Conservation (phyloP, 2,113 vertebrate genomes). For the Electrona antarctica region DNA sequence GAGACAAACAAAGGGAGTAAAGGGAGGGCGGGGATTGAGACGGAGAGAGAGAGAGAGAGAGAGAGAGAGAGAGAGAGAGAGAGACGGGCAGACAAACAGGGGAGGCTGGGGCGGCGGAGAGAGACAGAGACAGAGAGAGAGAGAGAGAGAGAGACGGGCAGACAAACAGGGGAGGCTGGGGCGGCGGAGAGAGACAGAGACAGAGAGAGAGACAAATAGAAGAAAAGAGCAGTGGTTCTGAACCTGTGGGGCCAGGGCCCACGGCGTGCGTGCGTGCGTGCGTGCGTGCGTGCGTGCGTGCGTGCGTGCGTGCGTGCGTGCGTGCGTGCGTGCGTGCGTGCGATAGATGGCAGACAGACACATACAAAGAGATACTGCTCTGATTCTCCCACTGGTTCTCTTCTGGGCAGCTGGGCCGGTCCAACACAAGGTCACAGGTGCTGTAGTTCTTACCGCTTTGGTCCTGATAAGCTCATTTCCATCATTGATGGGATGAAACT, state of each 20-base stretch:
- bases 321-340: too few species aligned
- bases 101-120: background rate
- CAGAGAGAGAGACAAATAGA: constrained; percentile 10
- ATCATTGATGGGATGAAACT: constrained; percentile 55
- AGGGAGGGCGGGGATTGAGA: too few species aligned
- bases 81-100: background rate
- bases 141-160: too few species aligned
- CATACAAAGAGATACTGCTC: constrained; percentile 11
- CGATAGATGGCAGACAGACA: constrained; percentile 21
- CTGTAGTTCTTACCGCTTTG: constrained; percentile 30
- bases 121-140: constrained; percentile 21
- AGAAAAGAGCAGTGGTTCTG: background rate
- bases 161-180: background rate
- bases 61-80: background rate
- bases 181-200: constrained; percentile 7
- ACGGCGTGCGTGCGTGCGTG: too few species aligned
- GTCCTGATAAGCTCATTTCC: constrained; percentile 26
- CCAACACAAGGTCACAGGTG: constrained; percentile 13
- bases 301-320: too few species aligned
- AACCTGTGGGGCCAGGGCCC: background rate
- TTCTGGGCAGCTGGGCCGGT: background rate
- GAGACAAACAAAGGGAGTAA: background rate
- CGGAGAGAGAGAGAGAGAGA: too few species aligned
- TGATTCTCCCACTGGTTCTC: background rate
- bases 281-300: too few species aligned